These are phyloP conservation scores for Lamprotornis superbus DNA, from an alignment of 2,113 vertebrate species.

Conservation along the genomic window DNA sequence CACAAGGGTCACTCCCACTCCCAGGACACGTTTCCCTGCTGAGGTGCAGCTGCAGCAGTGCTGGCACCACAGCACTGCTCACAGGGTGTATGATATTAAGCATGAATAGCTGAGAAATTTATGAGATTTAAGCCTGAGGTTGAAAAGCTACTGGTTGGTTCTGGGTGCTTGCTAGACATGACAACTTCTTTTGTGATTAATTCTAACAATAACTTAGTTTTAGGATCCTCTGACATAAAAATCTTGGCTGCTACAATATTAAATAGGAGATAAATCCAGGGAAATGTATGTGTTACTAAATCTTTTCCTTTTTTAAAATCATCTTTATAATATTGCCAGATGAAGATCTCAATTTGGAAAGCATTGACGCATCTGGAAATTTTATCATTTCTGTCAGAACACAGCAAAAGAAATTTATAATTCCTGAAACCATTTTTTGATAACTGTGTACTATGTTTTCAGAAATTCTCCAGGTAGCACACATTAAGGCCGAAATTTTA, in stretches of 20 bases:
- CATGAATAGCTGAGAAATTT: neutral
- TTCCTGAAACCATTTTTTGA: neutral
- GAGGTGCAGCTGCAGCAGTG: neutral
- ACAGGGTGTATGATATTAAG: neutral
- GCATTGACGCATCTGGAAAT: neutral
- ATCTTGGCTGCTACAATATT: constrained; percentile 23
- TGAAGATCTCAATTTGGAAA: constrained; percentile 13
- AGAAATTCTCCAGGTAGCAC: neutral
- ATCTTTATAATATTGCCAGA: constrained; percentile 6
- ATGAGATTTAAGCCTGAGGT: neutral
- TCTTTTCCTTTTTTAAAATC: neutral
- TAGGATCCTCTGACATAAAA: constrained; percentile 23
- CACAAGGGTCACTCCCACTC: neutral
- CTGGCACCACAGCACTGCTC: neutral
- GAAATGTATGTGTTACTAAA: constrained; percentile 11
- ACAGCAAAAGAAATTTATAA: neutral
- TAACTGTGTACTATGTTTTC: neutral
- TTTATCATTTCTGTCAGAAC: neutral
- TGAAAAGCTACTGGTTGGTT: neutral
- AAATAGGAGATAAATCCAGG: constrained; percentile 8
- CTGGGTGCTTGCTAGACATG: neutral
- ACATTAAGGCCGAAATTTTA: neutral
- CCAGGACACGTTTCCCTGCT: neutral
- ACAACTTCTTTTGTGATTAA: constrained; percentile 33
- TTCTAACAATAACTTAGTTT: constrained; percentile 40